Conservation (phyloP, 2,888 invertebrate species). For the Strigamia maritima region DNA sequence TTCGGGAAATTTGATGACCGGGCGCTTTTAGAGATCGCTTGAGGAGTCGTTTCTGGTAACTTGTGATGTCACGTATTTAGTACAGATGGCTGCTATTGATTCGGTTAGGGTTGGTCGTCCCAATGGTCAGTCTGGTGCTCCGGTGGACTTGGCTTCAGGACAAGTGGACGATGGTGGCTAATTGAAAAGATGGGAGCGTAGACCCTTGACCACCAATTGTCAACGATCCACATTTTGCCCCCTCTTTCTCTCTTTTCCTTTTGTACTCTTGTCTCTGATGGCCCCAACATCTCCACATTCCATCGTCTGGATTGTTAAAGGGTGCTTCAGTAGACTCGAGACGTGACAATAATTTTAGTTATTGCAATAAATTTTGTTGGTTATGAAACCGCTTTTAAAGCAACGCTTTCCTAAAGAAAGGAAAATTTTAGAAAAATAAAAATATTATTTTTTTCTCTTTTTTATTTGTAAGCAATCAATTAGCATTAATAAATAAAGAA, state of each 20-base stretch:
- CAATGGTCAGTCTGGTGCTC: conserved; percentile 25
- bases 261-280: not conserved
- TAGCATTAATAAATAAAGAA: not conserved
- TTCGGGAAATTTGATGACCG: not conserved
- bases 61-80: conserved; percentile 29
- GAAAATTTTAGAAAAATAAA: not conserved
- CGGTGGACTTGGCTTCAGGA: conserved; percentile 21
- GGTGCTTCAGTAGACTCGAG: not conserved
- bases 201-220: conserved; percentile 34
- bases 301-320: not conserved
- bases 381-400: not conserved
- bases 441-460: too few species aligned
- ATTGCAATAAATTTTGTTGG: not conserved
- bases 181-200: conserved; percentile 32
- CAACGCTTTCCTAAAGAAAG: not conserved
- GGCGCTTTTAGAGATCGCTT: not conserved
- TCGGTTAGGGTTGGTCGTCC: conserved; percentile 19
- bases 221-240: conserved; percentile 25
- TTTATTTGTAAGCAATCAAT: not conserved
- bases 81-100: conserved; percentile 20
- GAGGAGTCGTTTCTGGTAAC: conserved; percentile 8
- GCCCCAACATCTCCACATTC: not conserved
- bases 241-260: not conserved
- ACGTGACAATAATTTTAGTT: not conserved
- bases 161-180: conserved; percentile 31